Conservation (phyloP, 2,113 vertebrate species). For the Tringa solitaria region DNA sequence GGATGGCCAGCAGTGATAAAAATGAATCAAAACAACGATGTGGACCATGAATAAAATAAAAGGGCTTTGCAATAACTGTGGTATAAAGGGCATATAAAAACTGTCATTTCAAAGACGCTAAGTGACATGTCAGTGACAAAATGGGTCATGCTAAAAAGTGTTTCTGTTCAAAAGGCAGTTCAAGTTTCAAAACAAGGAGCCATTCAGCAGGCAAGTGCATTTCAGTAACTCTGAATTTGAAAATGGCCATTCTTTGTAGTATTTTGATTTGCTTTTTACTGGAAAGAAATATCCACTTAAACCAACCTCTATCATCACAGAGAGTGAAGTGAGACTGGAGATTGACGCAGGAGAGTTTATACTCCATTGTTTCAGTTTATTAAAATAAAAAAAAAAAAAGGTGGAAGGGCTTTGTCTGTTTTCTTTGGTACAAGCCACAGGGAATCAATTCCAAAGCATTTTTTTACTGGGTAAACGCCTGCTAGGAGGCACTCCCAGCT, state of each 20-base stretch:
- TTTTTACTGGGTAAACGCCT: neutral
- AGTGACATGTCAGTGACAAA: neutral
- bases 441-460: neutral
- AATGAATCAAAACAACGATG: neutral
- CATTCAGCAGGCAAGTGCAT: neutral
- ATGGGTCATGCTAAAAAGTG: neutral
- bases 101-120: conserved; percentile 2
- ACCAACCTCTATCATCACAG: neutral
- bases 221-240: neutral
- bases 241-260: neutral
- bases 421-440: neutral
- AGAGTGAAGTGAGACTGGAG: neutral
- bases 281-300: neutral
- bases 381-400: no score
- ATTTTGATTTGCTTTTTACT: neutral
- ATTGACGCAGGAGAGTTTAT: neutral
- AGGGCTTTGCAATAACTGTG: neutral
- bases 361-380: neutral
- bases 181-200: neutral
- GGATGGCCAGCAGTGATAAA: neutral
- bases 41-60: conserved; percentile 4
- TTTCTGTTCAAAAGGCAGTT: neutral
- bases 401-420: neutral
- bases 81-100: neutral
- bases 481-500: neutral